phyloP scores from a whole-genome alignment of 2,113 vertebrate species.

The Phylloscopus trochilus region DNA sequence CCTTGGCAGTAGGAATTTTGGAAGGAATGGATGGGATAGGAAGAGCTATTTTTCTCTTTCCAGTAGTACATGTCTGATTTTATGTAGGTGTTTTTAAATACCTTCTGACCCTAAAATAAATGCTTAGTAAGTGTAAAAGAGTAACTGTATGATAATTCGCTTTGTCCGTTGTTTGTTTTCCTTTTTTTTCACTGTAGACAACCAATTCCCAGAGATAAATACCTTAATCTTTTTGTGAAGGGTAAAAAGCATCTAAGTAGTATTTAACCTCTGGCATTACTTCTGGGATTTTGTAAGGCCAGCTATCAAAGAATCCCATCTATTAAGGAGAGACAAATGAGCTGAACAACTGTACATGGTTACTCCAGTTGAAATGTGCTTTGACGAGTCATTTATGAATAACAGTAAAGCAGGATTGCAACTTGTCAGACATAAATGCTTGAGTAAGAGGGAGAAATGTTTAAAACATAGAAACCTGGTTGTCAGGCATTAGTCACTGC shows the following conservation, averaged over 20 bases:
- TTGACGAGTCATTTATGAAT: background rate
- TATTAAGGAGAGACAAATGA: background rate
- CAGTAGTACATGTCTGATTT: background rate
- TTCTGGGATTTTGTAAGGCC: background rate
- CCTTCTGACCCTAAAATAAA: background rate
- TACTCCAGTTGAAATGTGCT: background rate
- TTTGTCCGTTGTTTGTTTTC: background rate
- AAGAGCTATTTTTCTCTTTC: background rate
- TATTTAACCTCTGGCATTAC: background rate
- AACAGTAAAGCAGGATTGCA: background rate
- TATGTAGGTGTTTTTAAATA: background rate
- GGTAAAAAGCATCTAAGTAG: background rate
- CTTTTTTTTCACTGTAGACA: background rate
- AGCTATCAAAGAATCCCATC: background rate
- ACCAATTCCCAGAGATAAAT: background rate
- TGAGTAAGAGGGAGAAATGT: background rate
- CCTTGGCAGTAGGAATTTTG: background rate
- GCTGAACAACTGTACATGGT: background rate
- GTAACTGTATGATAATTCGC: background rate
- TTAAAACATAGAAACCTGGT: background rate
- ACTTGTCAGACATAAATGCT: background rate
- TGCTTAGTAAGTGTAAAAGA: background rate
- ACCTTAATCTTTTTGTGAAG: background rate
- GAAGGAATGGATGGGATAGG: background rate
- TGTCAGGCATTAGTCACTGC: background rate